Evolutionary conservation across 2,113 vertebrate species (phyloP).

Genomic region (Albula glossodonta): DNA sequence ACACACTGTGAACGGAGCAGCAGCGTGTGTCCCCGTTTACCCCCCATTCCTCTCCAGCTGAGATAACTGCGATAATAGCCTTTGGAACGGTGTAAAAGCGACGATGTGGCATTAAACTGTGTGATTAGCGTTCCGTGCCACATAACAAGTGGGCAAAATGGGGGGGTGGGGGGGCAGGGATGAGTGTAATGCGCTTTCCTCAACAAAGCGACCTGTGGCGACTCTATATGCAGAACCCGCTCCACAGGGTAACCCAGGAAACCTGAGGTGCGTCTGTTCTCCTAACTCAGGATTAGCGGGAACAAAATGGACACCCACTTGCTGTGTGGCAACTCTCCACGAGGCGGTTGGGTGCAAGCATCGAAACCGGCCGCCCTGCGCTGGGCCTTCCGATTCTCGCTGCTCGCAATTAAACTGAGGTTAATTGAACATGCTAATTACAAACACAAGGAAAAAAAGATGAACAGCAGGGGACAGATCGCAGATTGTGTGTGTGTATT

Average conservation of each 20-base stretch:
- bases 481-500: slow-evolving; percentile 59
- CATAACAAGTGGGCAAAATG: slow-evolving; percentile 13
- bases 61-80: slow-evolving; percentile 59
- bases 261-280: slow-evolving; percentile 17
- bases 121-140: slow-evolving; percentile 43
- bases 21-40: slow-evolving; percentile 49
- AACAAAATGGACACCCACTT: not conserved
- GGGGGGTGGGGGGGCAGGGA: not conserved
- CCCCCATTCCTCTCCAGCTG: slow-evolving; percentile 56
- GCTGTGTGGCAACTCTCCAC: not conserved
- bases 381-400: slow-evolving; percentile 54
- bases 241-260: no score
- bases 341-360: not conserved
- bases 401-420: slow-evolving; percentile 61
- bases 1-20: slow-evolving; percentile 35
- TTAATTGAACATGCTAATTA: slow-evolving; percentile 76
- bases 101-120: slow-evolving; percentile 27
- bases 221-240: no score
- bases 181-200: no score
- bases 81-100: slow-evolving; percentile 14
- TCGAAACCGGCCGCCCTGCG: slow-evolving; percentile 26
- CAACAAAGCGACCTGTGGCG: not conserved
- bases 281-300: not conserved
- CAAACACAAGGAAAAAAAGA: slow-evolving; percentile 55
- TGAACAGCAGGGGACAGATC: slow-evolving; percentile 62